phyloP scores from a whole-genome alignment of 2,113 vertebrate species.

The Microtus richardsoni region DNA sequence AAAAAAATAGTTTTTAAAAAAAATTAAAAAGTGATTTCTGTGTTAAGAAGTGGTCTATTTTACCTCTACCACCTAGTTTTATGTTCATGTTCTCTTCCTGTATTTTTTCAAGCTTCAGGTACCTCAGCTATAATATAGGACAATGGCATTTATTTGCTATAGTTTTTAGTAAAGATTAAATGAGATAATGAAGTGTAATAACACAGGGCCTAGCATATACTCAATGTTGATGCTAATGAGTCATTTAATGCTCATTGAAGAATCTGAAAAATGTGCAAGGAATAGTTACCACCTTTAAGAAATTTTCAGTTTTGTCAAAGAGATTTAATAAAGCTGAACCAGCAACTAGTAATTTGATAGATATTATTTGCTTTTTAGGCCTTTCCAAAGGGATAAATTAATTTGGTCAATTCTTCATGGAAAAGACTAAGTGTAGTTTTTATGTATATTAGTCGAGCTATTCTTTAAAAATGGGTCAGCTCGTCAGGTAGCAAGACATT shows the following conservation, averaged over 20 bases:
- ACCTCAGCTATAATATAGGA: neutral
- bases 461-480: slow-evolving; percentile 3
- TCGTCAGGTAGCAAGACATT: neutral
- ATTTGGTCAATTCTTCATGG: neutral
- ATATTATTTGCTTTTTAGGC: slow-evolving; percentile 47
- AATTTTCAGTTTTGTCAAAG: neutral
- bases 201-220: neutral
- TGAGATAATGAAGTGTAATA: slow-evolving; percentile 22
- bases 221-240: neutral
- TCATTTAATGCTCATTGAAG: slow-evolving; percentile 23
- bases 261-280: slow-evolving; percentile 47
- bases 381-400: neutral
- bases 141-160: slow-evolving; percentile 39
- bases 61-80: neutral
- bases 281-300: neutral
- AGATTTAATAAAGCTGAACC: slow-evolving; percentile 32
- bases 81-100: neutral
- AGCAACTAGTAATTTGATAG: slow-evolving; percentile 6
- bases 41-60: neutral
- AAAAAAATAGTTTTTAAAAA: too few relatives aligned
- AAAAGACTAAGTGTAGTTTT: neutral
- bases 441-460: neutral
- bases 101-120: slow-evolving; percentile 13
- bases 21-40: slow-evolving; percentile 7
- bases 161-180: slow-evolving; percentile 54